Conservation (phyloP, 1,140 invertebrate genomes). For the Homalodisca vitripennis region DNA sequence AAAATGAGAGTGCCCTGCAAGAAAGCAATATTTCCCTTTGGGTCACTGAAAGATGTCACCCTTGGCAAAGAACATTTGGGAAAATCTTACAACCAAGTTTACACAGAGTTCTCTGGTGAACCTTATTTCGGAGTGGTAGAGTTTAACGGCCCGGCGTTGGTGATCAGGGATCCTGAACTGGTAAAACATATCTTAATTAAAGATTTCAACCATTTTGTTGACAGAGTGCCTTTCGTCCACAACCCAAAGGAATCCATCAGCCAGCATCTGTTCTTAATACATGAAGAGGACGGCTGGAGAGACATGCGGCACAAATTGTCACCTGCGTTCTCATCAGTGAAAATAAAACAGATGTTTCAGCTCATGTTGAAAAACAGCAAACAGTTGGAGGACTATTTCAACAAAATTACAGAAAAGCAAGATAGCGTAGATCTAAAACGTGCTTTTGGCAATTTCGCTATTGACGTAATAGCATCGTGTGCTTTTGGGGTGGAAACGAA, state of each 20-base stretch:
- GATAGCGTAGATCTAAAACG: conserved; percentile 18
- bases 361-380: conserved; percentile 40
- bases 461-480: conserved; percentile 37
- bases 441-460: conserved; percentile 21
- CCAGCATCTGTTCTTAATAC: too few species aligned
- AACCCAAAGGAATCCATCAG: too few species aligned
- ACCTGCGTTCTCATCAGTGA: conserved; percentile 62
- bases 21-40: conserved; percentile 50
- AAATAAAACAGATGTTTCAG: conserved; percentile 45
- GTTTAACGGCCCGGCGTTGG: conserved; percentile 36
- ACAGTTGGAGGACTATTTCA: conserved; percentile 42
- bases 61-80: conserved; percentile 34
- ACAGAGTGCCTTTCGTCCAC: too few species aligned
- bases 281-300: conserved; percentile 58
- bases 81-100: conserved; percentile 39
- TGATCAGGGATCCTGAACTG: conserved; percentile 48
- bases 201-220: conserved; percentile 57
- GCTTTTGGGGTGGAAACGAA: conserved; percentile 36
- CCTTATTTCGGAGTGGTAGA: conserved; percentile 40
- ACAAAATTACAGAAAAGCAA: neutral
- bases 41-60: conserved; percentile 45
- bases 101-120: conserved; percentile 42
- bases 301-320: conserved; percentile 58
- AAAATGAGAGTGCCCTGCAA: conserved; percentile 48
- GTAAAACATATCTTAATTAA: conserved; percentile 54